Evolutionary conservation across 2,888 invertebrate genomes (phyloP), one percentile per base, ranked within the genome.

Genomic region (Habroteleia sp.): DNA sequence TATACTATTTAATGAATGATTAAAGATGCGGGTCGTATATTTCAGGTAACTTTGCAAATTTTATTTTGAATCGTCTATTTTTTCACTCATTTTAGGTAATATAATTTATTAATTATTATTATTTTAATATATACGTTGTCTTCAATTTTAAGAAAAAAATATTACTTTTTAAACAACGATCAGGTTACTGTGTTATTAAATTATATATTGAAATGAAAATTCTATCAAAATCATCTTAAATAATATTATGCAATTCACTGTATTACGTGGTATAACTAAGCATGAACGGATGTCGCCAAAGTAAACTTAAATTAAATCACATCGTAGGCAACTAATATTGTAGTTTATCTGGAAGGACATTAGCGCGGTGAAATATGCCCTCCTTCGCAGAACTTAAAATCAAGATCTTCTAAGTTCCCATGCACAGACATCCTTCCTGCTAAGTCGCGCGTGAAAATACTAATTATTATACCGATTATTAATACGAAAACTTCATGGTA

Each of bases 401-500:
- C 87, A 87, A 87, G 88, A 87, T 87, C 82, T 80, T 73, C 77
- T 71, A 80, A 82, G 81, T 80, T 83, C 75, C 66, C 78, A 80
- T 72, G 76, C 75, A 68, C 66, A 62, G 73, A 76, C 79, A 81
- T 83, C 85, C 85, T 87, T 87, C 86, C 87, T 88, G 87, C 83
- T 85, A 87, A 88, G 86, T 88, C 87, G 87, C 84, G 83, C 87
- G 85, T 87, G 88, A 88, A 88, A 88, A 88, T 88, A 87, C 87
- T 88, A 88, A 88, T 88, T 88, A 88, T 88, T 88, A 87, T 84
- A 85, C 85, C 84, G 88, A 88, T 87, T 87, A 88, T 88, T 88
- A 88, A 88, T 88, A 87, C 80, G 87, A 87, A 88, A 88, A 88
- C 83, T 88, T 88, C 78, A 77, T 77, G 66, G 69, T 71, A 56